Evolutionary conservation across 2,797 vertebrate species (phyloP), one percentile per base, ranked within the genome.

Genomic region (Xenentodon cancila): DNA sequence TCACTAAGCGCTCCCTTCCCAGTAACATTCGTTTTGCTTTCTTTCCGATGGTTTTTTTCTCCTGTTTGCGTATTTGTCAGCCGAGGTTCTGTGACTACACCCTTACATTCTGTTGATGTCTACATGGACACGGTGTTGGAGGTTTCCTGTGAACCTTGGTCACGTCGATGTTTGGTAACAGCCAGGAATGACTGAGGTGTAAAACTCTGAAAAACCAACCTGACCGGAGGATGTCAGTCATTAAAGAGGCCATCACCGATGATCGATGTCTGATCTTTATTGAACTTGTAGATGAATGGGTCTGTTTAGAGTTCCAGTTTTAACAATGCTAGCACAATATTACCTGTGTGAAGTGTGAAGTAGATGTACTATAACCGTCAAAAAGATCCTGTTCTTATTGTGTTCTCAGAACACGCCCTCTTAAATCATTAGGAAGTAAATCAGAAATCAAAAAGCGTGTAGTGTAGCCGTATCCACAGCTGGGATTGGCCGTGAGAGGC

Each of bases 121-220:
- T 27, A 3, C 7, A 7, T 27, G 27, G 42, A 20, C 21, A 34
- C 1, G 30, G 44, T 3, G 27, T 64, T 0, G 47, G 45, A 21
- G 25, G 61, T 62, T 64, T 75, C 46, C 16, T 63, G 59, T 40
- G 21, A 67, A 57, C 59, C 61, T 45, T 89, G 17, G 80, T 90
- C 85, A 88, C 78, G 53, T 12, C 56, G 53, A 44, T 93, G 91
- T 93, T 93, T 90, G 44, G 56, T 92, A 87, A 91, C 90, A 93
- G 92, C 91, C 78, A 54, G 55, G 20, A 45, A 9, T 57, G 27
- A 50, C 66, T 0, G 61, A 82, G 82, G 84, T 56, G 81, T 84
- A n/a, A 73, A 50, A 59, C 80, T 2, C 22, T 73, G 42, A 3
- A 1, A 9, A 11, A 3, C 60, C 18, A 64, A 66, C 56, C 12